Conservation (phyloP, 2,888 invertebrate species). For the Conomelus anceps region DNA sequence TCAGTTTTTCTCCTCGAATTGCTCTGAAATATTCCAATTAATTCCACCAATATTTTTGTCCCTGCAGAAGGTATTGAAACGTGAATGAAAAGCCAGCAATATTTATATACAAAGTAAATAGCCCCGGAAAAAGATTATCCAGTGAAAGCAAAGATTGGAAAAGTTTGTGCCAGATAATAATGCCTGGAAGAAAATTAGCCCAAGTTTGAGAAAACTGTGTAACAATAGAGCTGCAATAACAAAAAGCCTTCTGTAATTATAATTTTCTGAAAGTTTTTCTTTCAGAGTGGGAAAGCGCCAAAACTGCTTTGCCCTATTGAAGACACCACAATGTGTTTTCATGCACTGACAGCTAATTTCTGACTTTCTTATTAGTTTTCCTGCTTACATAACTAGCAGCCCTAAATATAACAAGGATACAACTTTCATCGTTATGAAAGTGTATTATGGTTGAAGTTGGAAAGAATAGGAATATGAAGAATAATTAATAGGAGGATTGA, state of each 20-base stretch:
- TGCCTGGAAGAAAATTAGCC: neutral
- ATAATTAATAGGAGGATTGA: no score
- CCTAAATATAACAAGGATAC: neutral
- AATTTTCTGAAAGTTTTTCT: neutral
- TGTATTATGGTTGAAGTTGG: neutral
- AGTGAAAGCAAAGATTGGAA: neutral
- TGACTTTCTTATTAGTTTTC: neutral
- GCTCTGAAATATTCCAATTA: no score
- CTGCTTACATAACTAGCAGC: neutral
- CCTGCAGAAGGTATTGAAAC: no score
- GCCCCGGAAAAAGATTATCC: neutral
- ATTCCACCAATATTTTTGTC: no score
- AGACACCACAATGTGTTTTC: neutral
- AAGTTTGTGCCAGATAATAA: neutral
- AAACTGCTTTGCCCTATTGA: neutral
- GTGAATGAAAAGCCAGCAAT: no score
- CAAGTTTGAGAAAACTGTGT: neutral
- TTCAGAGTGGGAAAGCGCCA: neutral
- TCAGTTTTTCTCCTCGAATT: no score
- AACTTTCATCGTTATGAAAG: neutral
- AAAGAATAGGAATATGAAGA: no score
- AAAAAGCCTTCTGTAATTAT: neutral
- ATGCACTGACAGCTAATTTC: neutral
- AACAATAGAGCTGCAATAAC: neutral
- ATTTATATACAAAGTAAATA: no score